Conservation (phyloP, 2,113 vertebrate species). For the Peromyscus polionotus region DNA sequence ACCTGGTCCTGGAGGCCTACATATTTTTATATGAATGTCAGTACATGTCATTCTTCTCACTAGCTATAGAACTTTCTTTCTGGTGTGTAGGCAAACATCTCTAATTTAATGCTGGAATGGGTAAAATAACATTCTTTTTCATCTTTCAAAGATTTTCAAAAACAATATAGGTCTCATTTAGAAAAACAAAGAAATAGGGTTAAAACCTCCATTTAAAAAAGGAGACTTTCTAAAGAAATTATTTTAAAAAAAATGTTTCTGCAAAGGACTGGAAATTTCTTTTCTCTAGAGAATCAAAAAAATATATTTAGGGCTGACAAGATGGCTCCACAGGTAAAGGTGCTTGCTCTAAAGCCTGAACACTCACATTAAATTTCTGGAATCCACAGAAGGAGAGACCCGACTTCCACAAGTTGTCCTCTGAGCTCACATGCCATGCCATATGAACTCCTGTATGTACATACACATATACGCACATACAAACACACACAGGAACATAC, state of each 20-base stretch:
- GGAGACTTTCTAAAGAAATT: constrained; percentile 55
- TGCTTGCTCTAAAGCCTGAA: no score
- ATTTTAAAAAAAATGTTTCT: background rate
- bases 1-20: background rate
- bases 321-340: background rate
- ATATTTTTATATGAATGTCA: background rate
- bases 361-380: background rate
- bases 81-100: background rate
- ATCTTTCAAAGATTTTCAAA: constrained; percentile 26
- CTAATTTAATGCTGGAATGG: background rate
- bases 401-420: background rate
- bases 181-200: constrained; percentile 4
- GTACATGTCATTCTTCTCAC: background rate
- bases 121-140: background rate
- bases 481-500: background rate
- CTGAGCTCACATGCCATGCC: background rate
- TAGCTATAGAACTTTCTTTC: constrained; percentile 6
- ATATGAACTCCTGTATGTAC: background rate
- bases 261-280: background rate
- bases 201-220: constrained; percentile 11
- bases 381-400: no score
- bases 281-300: background rate
- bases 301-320: no score
- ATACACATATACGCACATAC: rapidly evolving
- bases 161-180: constrained; percentile 29